Conservation (phyloP, 2,797 vertebrate genomes). For the Amblyopsis hoosieri region DNA sequence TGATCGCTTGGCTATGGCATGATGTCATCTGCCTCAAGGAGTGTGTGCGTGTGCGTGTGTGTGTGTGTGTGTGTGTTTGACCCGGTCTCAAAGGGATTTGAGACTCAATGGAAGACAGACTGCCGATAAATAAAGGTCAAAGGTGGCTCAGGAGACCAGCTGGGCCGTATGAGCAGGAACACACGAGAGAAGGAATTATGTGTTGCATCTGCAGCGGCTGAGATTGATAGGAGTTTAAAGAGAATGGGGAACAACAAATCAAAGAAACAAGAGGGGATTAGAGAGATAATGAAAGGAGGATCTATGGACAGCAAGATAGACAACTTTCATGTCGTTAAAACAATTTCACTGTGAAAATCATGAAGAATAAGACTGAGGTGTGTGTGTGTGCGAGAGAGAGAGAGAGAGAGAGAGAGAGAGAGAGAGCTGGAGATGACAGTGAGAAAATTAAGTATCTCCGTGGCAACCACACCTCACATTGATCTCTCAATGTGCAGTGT, state of each 20-base stretch:
- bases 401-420: slow-evolving; percentile 19
- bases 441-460: slow-evolving; percentile 37
- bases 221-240: slow-evolving; percentile 68
- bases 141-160: slow-evolving; percentile 39
- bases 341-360: slow-evolving; percentile 16
- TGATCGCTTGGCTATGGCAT: slow-evolving; percentile 33
- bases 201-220: slow-evolving; percentile 49
- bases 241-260: not conserved
- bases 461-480: slow-evolving; percentile 32
- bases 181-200: slow-evolving; percentile 51
- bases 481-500: slow-evolving; percentile 46
- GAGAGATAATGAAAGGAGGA: slow-evolving; percentile 41
- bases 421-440: not conserved
- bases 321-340: too few relatives aligned
- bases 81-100: slow-evolving; percentile 18
- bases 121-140: slow-evolving; percentile 60
- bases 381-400: slow-evolving; percentile 29
- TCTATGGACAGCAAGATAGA: slow-evolving; percentile 12
- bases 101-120: slow-evolving; percentile 27
- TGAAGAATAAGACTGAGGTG: not conserved
- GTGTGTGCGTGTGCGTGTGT: slow-evolving; percentile 32
- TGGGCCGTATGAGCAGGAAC: slow-evolving; percentile 25
- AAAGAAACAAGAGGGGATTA: not conserved
- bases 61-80: slow-evolving; percentile 13
- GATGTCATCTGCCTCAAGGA: slow-evolving; percentile 16